These are phyloP conservation scores for Strigops habroptila DNA, from an alignment of 2,113 vertebrate genomes.

Conservation along the genomic window DNA sequence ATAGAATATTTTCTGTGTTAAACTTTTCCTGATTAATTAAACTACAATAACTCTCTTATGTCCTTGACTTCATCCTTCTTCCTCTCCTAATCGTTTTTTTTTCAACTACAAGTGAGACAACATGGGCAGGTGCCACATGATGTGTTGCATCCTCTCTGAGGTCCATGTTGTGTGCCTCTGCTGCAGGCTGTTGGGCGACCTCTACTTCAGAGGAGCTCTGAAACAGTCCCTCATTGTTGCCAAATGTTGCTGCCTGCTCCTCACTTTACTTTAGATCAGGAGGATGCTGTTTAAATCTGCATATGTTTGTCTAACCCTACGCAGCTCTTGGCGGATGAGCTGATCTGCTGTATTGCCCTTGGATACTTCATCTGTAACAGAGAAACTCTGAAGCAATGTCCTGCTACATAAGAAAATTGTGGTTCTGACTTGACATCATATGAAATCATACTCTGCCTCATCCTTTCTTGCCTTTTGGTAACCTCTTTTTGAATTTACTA, in stretches of 20 bases:
- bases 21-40: background rate
- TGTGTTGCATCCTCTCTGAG: background rate
- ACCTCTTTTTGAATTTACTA: background rate
- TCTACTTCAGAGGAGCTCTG: background rate
- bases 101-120: accelerated
- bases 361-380: background rate
- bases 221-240: background rate
- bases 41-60: background rate
- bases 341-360: background rate
- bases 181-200: background rate
- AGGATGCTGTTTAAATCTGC: background rate
- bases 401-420: background rate
- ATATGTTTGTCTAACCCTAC: background rate
- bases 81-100: background rate
- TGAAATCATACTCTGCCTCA: background rate
- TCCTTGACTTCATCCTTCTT: background rate
- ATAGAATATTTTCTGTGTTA: background rate
- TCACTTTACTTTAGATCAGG: background rate
- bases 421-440: background rate
- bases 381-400: background rate
- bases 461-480: background rate
- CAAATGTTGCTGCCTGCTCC: background rate
- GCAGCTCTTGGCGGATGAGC: background rate
- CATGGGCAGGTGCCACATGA: accelerated
- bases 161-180: background rate